Evolutionary conservation across 64 coral and sea anemone genomes (phyloP), one percentile per base, ranked within the genome.

Genomic region (Stichodactyla helianthus): DNA sequence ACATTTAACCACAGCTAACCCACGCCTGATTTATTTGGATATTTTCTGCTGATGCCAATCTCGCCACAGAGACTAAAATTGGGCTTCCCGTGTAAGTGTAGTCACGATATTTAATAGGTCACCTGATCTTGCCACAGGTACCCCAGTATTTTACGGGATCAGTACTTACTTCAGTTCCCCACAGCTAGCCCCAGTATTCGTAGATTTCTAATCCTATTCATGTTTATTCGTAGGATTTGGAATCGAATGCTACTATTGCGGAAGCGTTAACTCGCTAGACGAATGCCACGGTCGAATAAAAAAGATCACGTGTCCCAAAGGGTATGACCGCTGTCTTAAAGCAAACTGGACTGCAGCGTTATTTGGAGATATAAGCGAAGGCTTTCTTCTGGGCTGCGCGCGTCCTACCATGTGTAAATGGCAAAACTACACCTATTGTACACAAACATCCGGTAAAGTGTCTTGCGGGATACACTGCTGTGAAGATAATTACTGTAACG

Each of bases 221-320:
- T 53, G 6, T 53, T 15, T 54, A 14, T 84, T 59, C 23, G 16
- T 20, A 84, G 83, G n/a, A 25, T 25, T 10, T 58, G 55, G n/a
- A 0, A 14, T 84, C 7, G 26, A 84, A 26, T 84, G 83, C 59
- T 59, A 62, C n/a, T 0, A 13, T 1, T 84, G 83, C 18, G 83
- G 54, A 17, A 84, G 83, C 25, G 25, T 7, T 1, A 84, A 84
- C 55, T 84, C 83, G 26, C 59, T 84, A 7, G 83, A 84, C 56
- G 83, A 84, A 63, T 84, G 83, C 55, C 83, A 84, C 61, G 83
- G 83, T 2, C 44, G 83, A 84, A 84, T 84, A 20, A 84, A 84
- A 84, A 54, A 84, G 17, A 54, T 60, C 55, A 54, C 27, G 16
- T 84, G 83, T 7, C 83, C 83, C 25, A 54, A 84, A 28, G 83